A percentile compares a stretch with the other conserved stretches of the same genome.
phyloP scores from a whole-genome alignment of 2,888 invertebrate genomes.

The Nomada lathburiana region DNA sequence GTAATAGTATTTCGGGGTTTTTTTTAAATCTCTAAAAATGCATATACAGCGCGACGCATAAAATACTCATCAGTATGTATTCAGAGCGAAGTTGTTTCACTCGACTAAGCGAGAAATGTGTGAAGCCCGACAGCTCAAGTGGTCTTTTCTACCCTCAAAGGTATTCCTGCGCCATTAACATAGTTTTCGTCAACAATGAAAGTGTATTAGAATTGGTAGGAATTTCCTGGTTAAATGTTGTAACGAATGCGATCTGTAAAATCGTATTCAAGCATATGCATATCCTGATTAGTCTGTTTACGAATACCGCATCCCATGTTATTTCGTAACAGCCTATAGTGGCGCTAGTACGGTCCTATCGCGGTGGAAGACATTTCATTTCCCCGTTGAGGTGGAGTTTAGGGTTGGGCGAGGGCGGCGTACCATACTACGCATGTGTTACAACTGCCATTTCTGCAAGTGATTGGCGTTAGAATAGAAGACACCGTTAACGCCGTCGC shows the following conservation, averaged over 20 bases:
- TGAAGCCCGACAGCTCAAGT: not conserved
- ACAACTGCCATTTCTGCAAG: too few relatives aligned
- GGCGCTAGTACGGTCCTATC: too few relatives aligned
- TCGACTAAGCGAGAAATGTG: not conserved
- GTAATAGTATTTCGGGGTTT: not conserved
- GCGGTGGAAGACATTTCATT: too few relatives aligned
- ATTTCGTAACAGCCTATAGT: too few relatives aligned
- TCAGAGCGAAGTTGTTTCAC: constrained; percentile 1
- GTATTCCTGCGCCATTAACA: not conserved
- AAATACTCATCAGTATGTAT: constrained; percentile 22
- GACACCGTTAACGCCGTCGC: too few relatives aligned
- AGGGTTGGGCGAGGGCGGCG: not conserved
- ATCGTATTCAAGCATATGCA: not conserved
- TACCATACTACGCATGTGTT: constrained; percentile 8
- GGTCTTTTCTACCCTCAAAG: not conserved
- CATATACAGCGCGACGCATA: not conserved
- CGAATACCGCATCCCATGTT: too few relatives aligned
- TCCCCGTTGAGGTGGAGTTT: constrained; percentile 3
- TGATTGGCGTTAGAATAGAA: too few relatives aligned
- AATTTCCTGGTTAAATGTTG: not conserved
- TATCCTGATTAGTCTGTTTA: not conserved
- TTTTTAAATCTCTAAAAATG: not conserved
- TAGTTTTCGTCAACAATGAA: not conserved
- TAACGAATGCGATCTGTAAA: not conserved
- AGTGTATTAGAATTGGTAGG: not conserved